A percentile compares a stretch with the other conserved stretches of the same genome.
These are phyloP conservation scores for Araneus ventricosus DNA, from an alignment of 1,140 invertebrate species.

Conservation along the genomic window DNA sequence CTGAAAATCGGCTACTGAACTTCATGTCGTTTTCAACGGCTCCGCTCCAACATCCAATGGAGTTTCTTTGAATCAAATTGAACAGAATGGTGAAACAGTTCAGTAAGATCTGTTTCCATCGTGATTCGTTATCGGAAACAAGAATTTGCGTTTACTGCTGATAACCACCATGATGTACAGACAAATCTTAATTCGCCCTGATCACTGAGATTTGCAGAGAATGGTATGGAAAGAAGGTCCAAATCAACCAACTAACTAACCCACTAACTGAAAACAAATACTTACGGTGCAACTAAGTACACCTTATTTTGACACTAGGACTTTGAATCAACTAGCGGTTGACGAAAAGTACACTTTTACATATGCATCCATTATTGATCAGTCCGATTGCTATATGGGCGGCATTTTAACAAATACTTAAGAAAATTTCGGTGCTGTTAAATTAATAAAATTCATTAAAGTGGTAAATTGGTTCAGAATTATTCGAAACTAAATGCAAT, in stretches of 20 bases:
- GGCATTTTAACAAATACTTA: too few species aligned
- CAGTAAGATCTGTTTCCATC: conserved; percentile 30
- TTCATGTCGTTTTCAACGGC: not conserved
- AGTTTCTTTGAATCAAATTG: not conserved
- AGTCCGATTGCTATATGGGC: too few species aligned
- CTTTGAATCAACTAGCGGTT: conserved; percentile 77
- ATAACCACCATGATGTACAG: not conserved
- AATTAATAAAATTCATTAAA: too few species aligned
- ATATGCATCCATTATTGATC: too few species aligned
- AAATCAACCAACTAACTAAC: conserved; percentile 77
- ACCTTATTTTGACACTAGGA: conserved; percentile 78
- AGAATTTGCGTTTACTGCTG: conserved; percentile 47
- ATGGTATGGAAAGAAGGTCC: conserved; percentile 79
- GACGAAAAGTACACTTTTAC: too few species aligned
- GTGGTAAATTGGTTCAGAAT: too few species aligned
- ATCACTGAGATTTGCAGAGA: conserved; percentile 78
- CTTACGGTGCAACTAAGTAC: conserved; percentile 78
- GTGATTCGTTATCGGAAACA: not conserved
- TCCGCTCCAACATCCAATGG: not conserved
- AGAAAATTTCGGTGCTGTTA: too few species aligned
- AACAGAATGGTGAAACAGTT: not conserved
- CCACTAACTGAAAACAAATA: conserved; percentile 78
- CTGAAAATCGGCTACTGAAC: not conserved
- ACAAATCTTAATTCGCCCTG: not conserved
- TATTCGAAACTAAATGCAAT: too few species aligned